Evolutionary conservation across 2,888 invertebrate species (phyloP), one percentile per base, ranked within the genome.

Genomic region (Tillus elongatus): DNA sequence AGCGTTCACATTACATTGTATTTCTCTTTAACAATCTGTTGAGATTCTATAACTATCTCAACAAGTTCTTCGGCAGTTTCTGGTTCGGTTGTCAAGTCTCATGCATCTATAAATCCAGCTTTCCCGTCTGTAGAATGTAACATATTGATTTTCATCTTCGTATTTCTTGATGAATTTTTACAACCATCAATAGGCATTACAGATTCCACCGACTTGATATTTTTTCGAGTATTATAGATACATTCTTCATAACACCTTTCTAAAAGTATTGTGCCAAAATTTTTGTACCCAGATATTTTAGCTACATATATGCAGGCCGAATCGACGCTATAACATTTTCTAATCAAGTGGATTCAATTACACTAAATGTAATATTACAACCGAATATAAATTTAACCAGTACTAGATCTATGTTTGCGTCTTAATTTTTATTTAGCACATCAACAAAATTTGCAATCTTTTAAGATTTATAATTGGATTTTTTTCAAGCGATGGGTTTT

Each of bases 261-360:
- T 28, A 28, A 9, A 28, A 28, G 28, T 28, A 12, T 28, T 28
- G 28, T 28, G 28, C 28, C 12, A 11, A 28, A 12, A 11, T 28
- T 28, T 27, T 28, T 28, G 12, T 12, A 12, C 12, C 28, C 28
- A 28, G 28, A 12, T 28, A 28, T 28, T 28, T 28, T 28, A 28
- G 10, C 28, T 12, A 28, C 28, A 28, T 28, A 28, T 12, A n/a
- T n/a, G 28, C 28, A 3, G 28, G 28, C 10, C 28, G 28, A 11
- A 28, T 28, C 12, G 28, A 11, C 12, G 10, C 12, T 10, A 28
- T 28, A 3, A 28, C 10, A 28, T 28, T 28, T 28, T 9, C 2
- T 10, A 28, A 28, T 2, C 10, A 9, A 12, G 28, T 10, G 10
- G 2, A 28, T 28, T 28, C 28, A 4, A 28, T 12, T 28, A 9